Evolutionary conservation across 2,888 invertebrate species (phyloP), one percentile per base, ranked within the genome.

Genomic region (Sycophila texana): DNA sequence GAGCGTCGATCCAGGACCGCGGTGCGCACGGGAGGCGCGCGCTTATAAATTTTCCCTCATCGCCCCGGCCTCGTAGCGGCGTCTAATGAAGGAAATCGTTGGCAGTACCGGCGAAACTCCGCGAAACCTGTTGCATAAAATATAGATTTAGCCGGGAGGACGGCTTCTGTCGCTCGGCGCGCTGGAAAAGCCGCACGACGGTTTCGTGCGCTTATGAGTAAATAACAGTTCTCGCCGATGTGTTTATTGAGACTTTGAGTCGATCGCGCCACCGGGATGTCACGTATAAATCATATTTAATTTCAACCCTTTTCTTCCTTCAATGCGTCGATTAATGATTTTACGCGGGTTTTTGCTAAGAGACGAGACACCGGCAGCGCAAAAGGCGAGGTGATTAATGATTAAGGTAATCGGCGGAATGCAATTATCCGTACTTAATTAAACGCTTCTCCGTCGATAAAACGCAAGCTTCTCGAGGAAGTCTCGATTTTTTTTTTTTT

Each of bases 71-170:
- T 39, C 58, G 47, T 2, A 4, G 2, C 12, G 16, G 57, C 65
- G 26, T 67, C 70, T 81, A 79, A 83, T 82, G 81, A 82, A 81
- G 83, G 75, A 79, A 75, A 78, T 83, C 61, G 74, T 10, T 18
- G 68, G 26, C 60, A 74, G n/a, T n/a, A 20, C 3, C 66, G 14
- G 67, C 74, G 68, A 66, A 73, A 70, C 74, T 70, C 60, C 61
- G 74, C 68, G 74, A 74, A 65, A 81, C 65, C 49, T 67, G 66
- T 71, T 74, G 76, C 77, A 74, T 74, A 72, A 72, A 72, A 58
- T 71, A 57, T 76, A 39, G 12, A 47, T 61, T 39, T 61, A 30
- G 47, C 18, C 39, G 39, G 39, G 39, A 39, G 55, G 66, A 68
- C 60, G 30, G 53, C 47, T 20, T 73, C 16, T 14, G 57, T 14